Conservation (phyloP, 2,888 invertebrate genomes). For the Argyresthia albistria region DNA sequence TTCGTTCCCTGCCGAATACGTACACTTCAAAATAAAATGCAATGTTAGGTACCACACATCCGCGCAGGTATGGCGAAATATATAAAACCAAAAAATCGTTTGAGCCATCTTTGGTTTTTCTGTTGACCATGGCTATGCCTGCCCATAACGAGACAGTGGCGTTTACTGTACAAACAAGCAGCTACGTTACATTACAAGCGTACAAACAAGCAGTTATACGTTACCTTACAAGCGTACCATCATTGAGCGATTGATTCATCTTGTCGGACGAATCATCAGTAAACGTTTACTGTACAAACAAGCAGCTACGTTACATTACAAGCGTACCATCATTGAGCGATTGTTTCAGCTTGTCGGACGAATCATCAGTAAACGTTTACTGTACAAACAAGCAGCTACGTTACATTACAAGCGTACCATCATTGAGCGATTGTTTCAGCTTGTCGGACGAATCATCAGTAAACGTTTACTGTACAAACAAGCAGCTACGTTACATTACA, state of each 20-base stretch:
- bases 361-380: constrained; percentile 4
- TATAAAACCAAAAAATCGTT: too few relatives aligned
- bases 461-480: constrained; percentile 8
- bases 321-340: too few relatives aligned
- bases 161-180: not conserved
- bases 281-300: constrained; percentile 8
- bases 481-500: too few relatives aligned
- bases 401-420: too few relatives aligned
- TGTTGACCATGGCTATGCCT: not conserved
- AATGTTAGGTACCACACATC: too few relatives aligned
- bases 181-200: not conserved
- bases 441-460: not conserved
- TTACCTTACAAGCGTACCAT: too few relatives aligned
- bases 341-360: not conserved
- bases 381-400: too few relatives aligned
- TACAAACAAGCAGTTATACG: too few relatives aligned
- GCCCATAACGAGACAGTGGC: not conserved
- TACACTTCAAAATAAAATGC: too few relatives aligned
- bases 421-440: not conserved
- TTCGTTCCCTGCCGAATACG: too few relatives aligned
- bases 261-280: not conserved
- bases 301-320: too few relatives aligned
- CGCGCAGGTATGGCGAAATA: too few relatives aligned
- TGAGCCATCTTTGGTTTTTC: not conserved
- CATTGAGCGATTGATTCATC: not conserved